A percentile compares a stretch with the other conserved stretches of the same genome.
Evolutionary conservation across 2,888 invertebrate genomes (phyloP).

Genomic region (Limenitis camilla): DNA sequence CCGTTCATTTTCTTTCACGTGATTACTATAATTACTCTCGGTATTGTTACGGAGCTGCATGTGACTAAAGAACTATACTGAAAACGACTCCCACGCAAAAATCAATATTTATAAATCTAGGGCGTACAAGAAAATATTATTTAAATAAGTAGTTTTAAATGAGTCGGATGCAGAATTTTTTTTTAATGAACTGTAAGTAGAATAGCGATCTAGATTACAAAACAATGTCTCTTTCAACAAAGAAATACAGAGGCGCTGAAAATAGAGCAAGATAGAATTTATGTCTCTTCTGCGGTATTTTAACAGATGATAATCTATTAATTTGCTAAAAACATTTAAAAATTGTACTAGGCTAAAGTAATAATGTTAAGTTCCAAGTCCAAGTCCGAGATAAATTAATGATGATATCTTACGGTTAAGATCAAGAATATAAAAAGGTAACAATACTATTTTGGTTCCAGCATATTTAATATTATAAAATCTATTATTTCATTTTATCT

Average conservation of each 20-base stretch:
- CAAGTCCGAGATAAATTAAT: too few relatives aligned
- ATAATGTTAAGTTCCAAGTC: too few relatives aligned
- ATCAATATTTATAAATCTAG: too few relatives aligned
- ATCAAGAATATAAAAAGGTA: too few relatives aligned
- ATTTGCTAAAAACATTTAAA: too few relatives aligned
- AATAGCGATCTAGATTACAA: neutral
- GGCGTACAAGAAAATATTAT: too few relatives aligned
- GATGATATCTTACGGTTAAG: too few relatives aligned
- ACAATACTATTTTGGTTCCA: too few relatives aligned
- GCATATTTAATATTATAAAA: too few relatives aligned
- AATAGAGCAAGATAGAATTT: neutral
- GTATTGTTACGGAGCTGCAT: constrained; percentile 2
- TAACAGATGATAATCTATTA: neutral
- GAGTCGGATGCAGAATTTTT: neutral
- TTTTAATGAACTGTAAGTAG: neutral
- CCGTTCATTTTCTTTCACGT: constrained; percentile 9
- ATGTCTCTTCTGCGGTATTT: neutral
- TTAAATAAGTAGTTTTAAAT: neutral
- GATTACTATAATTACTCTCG: constrained; percentile 6
- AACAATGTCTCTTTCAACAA: neutral
- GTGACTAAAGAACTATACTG: constrained; percentile 4
- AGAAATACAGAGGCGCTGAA: neutral
- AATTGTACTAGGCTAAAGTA: too few relatives aligned
- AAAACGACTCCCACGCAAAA: neutral
- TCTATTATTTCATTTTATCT: too few relatives aligned